These are phyloP conservation scores for Festucalex cinctus DNA, from an alignment of 2,113 vertebrate genomes.

Conservation along the genomic window DNA sequence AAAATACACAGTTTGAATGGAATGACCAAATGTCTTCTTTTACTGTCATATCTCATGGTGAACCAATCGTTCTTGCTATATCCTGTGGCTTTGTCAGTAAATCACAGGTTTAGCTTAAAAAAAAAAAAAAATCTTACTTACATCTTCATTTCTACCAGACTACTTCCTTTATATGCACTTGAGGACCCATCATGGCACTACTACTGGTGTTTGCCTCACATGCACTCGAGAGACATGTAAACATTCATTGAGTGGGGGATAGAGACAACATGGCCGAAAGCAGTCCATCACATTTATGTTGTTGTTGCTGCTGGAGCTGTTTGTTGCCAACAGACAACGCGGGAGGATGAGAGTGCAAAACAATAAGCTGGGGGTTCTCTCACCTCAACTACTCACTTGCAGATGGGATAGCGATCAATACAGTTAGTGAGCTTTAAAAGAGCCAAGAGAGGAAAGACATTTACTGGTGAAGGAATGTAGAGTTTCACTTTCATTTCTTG, in stretches of 20 bases:
- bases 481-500: background rate
- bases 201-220: slow-evolving; percentile 8
- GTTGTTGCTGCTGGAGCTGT: slow-evolving; percentile 21
- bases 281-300: slow-evolving; percentile 30
- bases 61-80: background rate
- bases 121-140: slow-evolving; percentile 7
- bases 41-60: background rate
- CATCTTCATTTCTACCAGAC: background rate
- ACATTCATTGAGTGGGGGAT: slow-evolving; percentile 26
- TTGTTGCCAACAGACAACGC: slow-evolving; percentile 11
- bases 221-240: slow-evolving; percentile 26
- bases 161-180: slow-evolving; percentile 22
- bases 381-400: slow-evolving; percentile 35
- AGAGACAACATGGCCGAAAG: slow-evolving; percentile 17
- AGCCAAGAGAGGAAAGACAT: slow-evolving; percentile 1
- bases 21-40: too few species aligned
- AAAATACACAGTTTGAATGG: too few species aligned
- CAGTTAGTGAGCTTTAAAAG: slow-evolving; percentile 44
- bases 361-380: slow-evolving; percentile 29
- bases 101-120: background rate
- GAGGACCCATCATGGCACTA: slow-evolving; percentile 7
- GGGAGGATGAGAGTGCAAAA: slow-evolving; percentile 24
- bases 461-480: slow-evolving; percentile 2
- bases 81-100: background rate
- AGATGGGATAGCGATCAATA: slow-evolving; percentile 49